A percentile compares a stretch with the other conserved stretches of the same genome.
Evolutionary conservation across 23 tunicate species (phyloP).

Genomic region (Halocynthia roretzi): DNA sequence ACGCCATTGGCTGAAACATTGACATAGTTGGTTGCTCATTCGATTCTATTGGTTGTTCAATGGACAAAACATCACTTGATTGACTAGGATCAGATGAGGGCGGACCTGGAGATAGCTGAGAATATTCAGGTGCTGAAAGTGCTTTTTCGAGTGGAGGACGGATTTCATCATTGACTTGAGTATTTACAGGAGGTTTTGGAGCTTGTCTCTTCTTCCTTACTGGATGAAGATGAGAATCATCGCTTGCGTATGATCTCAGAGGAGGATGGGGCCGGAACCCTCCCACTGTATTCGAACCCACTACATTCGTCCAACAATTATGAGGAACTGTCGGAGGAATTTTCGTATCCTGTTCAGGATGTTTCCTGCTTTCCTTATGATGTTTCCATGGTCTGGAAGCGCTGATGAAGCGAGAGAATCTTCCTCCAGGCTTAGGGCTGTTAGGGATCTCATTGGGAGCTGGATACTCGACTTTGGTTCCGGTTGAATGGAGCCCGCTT

Average conservation of each 20-base stretch:
- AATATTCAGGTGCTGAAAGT: no score
- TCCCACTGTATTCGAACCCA: not conserved
- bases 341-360: not conserved
- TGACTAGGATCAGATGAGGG: no score
- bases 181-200: constrained; percentile 17
- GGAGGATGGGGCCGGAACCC: constrained; percentile 24
- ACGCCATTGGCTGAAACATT: no score
- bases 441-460: not conserved
- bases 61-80: no score
- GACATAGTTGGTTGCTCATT: no score
- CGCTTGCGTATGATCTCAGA: not conserved
- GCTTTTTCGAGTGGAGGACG: no score
- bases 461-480: not conserved
- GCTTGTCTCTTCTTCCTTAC: constrained; percentile 19
- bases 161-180: no score
- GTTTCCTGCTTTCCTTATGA: not conserved
- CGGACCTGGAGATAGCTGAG: no score
- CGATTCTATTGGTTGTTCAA: no score
- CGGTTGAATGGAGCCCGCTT: not conserved
- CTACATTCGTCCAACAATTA: constrained; percentile 4
- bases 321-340: constrained; percentile 6
- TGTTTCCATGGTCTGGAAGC: not conserved
- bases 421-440: not conserved
- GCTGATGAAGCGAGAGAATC: not conserved
- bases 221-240: constrained; percentile 28